Percentiles rank a stretch among this genome's conserved stretches.
These are phyloP conservation scores for Ophion ventricosus DNA, from an alignment of 2,888 invertebrate genomes.

Conservation along the genomic window DNA sequence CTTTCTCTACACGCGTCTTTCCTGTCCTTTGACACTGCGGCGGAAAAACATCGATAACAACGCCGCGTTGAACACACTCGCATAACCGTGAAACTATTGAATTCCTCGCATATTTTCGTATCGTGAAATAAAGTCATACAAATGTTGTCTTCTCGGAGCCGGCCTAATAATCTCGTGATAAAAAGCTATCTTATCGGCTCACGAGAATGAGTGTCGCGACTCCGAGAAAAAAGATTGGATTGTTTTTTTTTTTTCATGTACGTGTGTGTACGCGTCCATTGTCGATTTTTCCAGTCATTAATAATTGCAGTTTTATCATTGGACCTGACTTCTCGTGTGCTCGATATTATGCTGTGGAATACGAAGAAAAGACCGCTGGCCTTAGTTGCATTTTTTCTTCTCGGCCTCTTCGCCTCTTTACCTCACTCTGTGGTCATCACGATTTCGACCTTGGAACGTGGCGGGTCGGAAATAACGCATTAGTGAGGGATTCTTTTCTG, in stretches of 20 bases:
- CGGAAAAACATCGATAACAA: constrained; percentile 46
- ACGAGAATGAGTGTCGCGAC: neutral
- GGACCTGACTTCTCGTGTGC: constrained; percentile 6
- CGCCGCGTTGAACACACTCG: neutral
- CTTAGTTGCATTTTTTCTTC: neutral
- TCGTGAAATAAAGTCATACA: constrained; percentile 19
- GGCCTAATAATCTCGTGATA: constrained; percentile 8
- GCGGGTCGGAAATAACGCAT: neutral
- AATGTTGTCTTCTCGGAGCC: neutral
- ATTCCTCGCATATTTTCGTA: constrained; percentile 3
- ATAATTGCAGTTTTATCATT: constrained; percentile 23
- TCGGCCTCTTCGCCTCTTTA: neutral
- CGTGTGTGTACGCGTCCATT: neutral
- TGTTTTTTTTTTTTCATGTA: neutral
- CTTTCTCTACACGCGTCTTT: neutral
- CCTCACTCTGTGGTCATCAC: neutral
- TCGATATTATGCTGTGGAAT: constrained; percentile 12
- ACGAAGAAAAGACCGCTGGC: neutral
- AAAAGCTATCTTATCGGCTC: neutral
- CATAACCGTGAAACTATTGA: neutral
- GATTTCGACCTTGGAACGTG: constrained; percentile 25
- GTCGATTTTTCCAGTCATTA: constrained; percentile 21
- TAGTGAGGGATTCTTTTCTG: constrained; percentile 14
- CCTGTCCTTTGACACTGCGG: constrained; percentile 44
- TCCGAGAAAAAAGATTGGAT: neutral